These are phyloP conservation scores for Cremastinae sp. DNA, from an alignment of 2,888 invertebrate genomes.

Conservation along the genomic window DNA sequence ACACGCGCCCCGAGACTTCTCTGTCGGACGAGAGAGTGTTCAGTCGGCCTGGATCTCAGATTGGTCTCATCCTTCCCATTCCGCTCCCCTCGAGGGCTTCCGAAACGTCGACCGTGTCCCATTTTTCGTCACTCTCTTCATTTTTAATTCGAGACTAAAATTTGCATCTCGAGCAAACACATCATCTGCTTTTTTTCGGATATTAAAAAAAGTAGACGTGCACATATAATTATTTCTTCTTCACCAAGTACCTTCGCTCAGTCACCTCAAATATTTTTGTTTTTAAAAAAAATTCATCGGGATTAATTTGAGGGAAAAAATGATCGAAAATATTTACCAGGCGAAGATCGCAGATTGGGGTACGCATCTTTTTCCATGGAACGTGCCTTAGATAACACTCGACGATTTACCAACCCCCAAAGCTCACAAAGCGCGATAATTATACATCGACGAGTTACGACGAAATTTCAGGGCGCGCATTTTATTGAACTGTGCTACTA, in stretches of 20 bases:
- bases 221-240: no score
- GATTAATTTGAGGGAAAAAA: no score
- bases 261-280: no score
- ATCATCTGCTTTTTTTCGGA: no score
- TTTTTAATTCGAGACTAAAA: no score
- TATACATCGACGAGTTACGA: slow-evolving; percentile 1
- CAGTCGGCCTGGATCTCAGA: slow-evolving; percentile 29
- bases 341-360: no score
- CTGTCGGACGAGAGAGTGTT: slow-evolving; percentile 22
- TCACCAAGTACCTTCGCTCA: no score
- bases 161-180: neutral
- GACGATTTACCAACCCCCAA: neutral
- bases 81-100: neutral
- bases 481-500: no score
- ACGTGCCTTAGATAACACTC: neutral
- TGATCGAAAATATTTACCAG: no score
- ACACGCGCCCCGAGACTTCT: slow-evolving; percentile 1
- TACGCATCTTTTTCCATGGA: no score
- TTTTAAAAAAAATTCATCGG: no score
- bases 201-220: neutral
- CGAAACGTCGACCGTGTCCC: slow-evolving; percentile 8
- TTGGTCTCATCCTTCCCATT: slow-evolving; percentile 23
- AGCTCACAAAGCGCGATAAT: slow-evolving; percentile 13
- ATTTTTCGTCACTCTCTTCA: neutral
- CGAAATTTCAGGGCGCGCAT: no score